These are phyloP conservation scores for Leptinotarsa defecta DNA, from an alignment of 1,140 invertebrate species.

Conservation along the genomic window DNA sequence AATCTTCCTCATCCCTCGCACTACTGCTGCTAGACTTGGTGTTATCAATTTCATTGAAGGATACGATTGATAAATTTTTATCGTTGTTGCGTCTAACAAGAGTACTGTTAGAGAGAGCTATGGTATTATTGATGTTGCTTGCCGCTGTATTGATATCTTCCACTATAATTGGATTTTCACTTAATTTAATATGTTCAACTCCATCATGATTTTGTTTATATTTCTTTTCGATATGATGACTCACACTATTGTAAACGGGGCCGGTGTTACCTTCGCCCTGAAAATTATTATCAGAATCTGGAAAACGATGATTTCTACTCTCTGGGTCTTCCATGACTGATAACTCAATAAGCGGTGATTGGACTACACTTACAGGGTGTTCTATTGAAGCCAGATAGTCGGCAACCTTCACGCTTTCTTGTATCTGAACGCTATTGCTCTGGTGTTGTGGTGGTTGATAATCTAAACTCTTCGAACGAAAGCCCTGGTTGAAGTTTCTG, in stretches of 20 bases:
- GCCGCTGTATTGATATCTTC: constrained; percentile 48
- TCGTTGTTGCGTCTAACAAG: constrained; percentile 10
- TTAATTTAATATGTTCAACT: constrained; percentile 34
- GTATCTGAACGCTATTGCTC: constrained; percentile 58
- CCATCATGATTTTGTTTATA: neutral
- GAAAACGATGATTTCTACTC: constrained; percentile 10
- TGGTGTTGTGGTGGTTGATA: constrained; percentile 17
- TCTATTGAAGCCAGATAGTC: constrained; percentile 68
- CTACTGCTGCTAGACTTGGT: neutral
- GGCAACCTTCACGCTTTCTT: constrained; percentile 64
- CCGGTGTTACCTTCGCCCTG: neutral
- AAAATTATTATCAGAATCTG: neutral
- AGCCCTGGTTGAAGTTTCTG: constrained; percentile 36
- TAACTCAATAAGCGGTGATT: constrained; percentile 67
- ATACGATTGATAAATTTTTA: constrained; percentile 5
- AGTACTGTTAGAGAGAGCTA: neutral
- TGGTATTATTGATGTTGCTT: constrained; percentile 36
- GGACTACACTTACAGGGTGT: constrained; percentile 66
- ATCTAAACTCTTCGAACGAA: neutral
- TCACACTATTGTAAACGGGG: neutral
- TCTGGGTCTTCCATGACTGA: constrained; percentile 49
- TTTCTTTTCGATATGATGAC: neutral
- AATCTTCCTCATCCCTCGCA: constrained; percentile 15
- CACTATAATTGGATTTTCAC: constrained; percentile 54
- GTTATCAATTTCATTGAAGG: neutral